These are phyloP conservation scores for Cheilosia pagana DNA, from an alignment of 2,888 invertebrate genomes.

Conservation along the genomic window DNA sequence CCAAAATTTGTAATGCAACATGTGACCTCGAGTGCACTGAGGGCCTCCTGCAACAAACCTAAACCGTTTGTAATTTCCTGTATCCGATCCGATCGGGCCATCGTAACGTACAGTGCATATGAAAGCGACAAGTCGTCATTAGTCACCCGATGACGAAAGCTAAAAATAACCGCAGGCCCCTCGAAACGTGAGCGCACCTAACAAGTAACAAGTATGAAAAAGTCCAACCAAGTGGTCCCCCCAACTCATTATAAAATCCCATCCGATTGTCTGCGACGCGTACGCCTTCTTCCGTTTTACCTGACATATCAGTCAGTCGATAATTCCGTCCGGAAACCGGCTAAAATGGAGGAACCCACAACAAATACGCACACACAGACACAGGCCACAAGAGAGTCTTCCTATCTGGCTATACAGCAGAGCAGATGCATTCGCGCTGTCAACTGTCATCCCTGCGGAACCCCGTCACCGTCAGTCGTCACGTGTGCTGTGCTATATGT, in stretches of 20 bases:
- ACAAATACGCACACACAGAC: background rate
- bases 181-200: conserved; percentile 56
- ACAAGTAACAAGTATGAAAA: conserved; percentile 47
- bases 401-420: conserved; percentile 65
- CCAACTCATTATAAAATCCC: conserved; percentile 73
- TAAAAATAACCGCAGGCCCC: conserved; percentile 54
- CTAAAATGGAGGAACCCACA: conserved; percentile 68
- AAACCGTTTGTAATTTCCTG: conserved; percentile 57
- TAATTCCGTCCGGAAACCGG: conserved; percentile 73
- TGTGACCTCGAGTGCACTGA: background rate
- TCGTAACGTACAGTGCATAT: conserved; percentile 59
- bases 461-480: conserved; percentile 51
- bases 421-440: conserved; percentile 18
- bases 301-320: conserved; percentile 71
- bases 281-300: conserved; percentile 73
- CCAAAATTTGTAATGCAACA: no score
- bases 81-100: conserved; percentile 37
- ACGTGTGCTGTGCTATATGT: conserved; percentile 61
- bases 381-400: conserved; percentile 25
- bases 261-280: conserved; percentile 71
- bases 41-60: conserved; percentile 11
- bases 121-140: conserved; percentile 50
- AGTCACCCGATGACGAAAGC: conserved; percentile 64
- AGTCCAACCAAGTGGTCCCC: conserved; percentile 18
- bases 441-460: conserved; percentile 53